Evolutionary conservation across 2,797 vertebrate genomes (phyloP).

Genomic region (Thaleichthys pacificus): DNA sequence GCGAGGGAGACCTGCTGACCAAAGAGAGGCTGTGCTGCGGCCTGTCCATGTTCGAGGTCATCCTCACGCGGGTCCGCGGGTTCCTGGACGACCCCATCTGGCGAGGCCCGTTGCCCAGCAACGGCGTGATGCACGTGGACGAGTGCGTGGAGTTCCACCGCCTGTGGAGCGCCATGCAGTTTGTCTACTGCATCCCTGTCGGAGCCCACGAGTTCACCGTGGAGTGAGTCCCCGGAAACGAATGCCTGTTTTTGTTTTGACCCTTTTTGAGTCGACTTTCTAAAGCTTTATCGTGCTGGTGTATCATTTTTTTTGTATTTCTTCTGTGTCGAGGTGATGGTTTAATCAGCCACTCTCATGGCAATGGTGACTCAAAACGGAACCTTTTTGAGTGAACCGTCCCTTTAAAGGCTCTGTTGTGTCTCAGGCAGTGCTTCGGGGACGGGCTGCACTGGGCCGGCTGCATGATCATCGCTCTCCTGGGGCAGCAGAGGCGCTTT

Average conservation of each 20-base stretch:
- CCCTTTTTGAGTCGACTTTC: background rate
- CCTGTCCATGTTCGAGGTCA: slow-evolving; percentile 98
- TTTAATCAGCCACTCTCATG: background rate
- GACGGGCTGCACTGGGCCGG: slow-evolving; percentile 97
- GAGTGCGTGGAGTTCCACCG: slow-evolving; percentile 98
- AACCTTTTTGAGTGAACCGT: background rate
- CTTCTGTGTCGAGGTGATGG: too few relatives aligned
- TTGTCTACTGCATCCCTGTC: slow-evolving; percentile 98
- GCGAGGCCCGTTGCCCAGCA: slow-evolving; percentile 94
- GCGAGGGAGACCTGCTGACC: slow-evolving; percentile 95
- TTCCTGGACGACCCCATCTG: slow-evolving; percentile 96
- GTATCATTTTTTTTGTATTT: too few relatives aligned
- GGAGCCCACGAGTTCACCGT: slow-evolving; percentile 97
- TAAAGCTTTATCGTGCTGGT: too few relatives aligned
- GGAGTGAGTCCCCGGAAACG: slow-evolving; percentile 81
- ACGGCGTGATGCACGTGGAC: slow-evolving; percentile 98
- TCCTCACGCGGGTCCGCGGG: slow-evolving; percentile 87
- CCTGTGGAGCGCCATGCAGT: slow-evolving; percentile 99
- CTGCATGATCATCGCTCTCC: slow-evolving; percentile 95
- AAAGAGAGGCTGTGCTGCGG: slow-evolving; percentile 98
- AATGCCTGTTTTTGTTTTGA: background rate
- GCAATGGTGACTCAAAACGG: background rate
- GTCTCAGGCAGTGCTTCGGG: slow-evolving; percentile 92
- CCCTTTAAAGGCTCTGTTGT: background rate
- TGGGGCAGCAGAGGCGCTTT: slow-evolving; percentile 94